These are phyloP conservation scores for Pipa parva DNA, from an alignment of 2,113 vertebrate species.

Conservation along the genomic window DNA sequence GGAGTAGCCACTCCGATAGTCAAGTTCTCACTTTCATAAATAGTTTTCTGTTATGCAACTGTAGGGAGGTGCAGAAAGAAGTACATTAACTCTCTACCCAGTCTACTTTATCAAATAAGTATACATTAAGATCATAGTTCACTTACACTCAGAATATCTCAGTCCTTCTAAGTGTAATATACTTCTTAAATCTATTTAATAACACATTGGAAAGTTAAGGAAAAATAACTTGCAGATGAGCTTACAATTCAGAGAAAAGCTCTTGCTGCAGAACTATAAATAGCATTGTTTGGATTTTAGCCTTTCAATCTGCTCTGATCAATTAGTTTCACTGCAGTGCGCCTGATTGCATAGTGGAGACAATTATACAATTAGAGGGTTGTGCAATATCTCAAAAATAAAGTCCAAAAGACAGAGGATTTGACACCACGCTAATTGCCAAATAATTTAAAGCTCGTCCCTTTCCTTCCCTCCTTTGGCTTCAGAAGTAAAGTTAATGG, in stretches of 20 bases:
- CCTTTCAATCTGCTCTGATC: not conserved
- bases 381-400: not conserved
- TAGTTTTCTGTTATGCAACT: too few species aligned
- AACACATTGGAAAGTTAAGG: too few species aligned
- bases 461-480: not conserved
- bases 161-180: too few species aligned
- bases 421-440: not conserved
- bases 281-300: not conserved
- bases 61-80: too few species aligned
- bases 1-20: too few species aligned
- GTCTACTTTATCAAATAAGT: too few species aligned
- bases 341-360: not conserved
- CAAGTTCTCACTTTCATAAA: too few species aligned
- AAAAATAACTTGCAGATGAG: not conserved
- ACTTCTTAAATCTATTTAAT: too few species aligned
- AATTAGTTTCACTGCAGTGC: too few species aligned
- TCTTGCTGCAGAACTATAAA: not conserved
- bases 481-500: not conserved
- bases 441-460: slow-evolving; percentile 8
- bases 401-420: not conserved
- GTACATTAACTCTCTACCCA: too few species aligned
- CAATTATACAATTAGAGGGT: not conserved
- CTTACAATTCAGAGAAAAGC: not conserved
- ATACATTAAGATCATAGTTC: too few species aligned
- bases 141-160: too few species aligned